Base-by-base conservation (phyloP, 2,888 invertebrate genomes). In the Elgonia sp. region DNA sequence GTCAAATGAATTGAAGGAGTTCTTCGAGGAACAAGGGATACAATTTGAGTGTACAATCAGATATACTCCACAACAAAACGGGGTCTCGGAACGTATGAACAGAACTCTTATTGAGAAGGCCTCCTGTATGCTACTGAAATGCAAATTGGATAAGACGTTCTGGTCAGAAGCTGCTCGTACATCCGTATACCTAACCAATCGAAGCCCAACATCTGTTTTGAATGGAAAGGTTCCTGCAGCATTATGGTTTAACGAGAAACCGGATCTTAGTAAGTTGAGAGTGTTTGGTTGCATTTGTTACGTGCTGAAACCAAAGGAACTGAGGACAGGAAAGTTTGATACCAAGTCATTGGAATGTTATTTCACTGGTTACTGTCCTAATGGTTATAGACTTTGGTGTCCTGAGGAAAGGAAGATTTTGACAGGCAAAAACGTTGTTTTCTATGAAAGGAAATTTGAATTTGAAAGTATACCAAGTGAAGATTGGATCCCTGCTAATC, bases 91-190 rank as follows among this genome's bases (percentile, higher is more conserved):
- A 76, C 14, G 91, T 21, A 86, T 92, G 85, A 92, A 92, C 60
- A 57, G 92, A 39, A 90, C 90, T 9, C 80, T 94, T 57, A 92
- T 93, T 6, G 94, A 94, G 90, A 94, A 93, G 88, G 93, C 93
- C 76, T 91, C 94, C 53, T 84, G 93, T 63, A 92, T 94, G 91
- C 20, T 94, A 75, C 86, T 88, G 76, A 90, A 92, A 72, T 92
- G 92, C 16, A 90, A 92, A 60, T 84, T 94, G 16, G 84, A 89
- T 20, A 94, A 94, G 90, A 20, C 12, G 6, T 93, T 94, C 79
- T 94, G 94, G 94, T 92, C 92, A 53, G 93, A 91, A 81, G 90
- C 91, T 14, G 87, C 88, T 6, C 29, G 46, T n/a, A 80, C 90
- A 9, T 90, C 91, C 7, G 87, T 90, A 0, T 93, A 92, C 63